These are phyloP conservation scores for Zaprionus camerounensis DNA, from an alignment of 1,140 invertebrate species.

Conservation along the genomic window DNA sequence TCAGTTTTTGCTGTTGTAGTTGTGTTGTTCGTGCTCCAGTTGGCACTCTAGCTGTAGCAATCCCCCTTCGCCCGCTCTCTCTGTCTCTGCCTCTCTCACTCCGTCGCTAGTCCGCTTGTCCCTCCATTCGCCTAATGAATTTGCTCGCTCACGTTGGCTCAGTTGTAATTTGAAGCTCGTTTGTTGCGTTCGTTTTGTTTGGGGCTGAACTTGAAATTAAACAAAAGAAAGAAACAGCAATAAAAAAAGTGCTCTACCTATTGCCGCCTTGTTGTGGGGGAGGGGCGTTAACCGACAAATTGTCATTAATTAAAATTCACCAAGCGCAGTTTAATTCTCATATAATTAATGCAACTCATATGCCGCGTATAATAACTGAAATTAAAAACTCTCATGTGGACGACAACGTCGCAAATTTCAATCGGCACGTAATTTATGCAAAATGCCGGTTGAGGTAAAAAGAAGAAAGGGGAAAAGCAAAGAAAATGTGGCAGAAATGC, in stretches of 20 bases:
- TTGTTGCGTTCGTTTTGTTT: slow-evolving; percentile 71
- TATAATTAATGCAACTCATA: slow-evolving; percentile 18
- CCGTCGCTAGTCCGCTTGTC: slow-evolving; percentile 1
- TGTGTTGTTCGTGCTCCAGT: slow-evolving; percentile 68
- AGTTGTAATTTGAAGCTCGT: slow-evolving; percentile 82
- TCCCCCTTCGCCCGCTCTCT: neutral
- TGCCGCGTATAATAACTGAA: neutral
- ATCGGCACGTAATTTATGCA: slow-evolving; percentile 7
- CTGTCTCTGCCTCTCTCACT: neutral
- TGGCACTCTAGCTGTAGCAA: slow-evolving; percentile 46
- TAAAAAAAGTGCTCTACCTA: neutral
- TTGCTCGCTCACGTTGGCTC: slow-evolving; percentile 52
- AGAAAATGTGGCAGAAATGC: slow-evolving; percentile 31
- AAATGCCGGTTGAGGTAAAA: slow-evolving; percentile 21
- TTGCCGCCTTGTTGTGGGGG: neutral
- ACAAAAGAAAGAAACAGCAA: slow-evolving; percentile 25
- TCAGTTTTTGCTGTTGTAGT: slow-evolving; percentile 22
- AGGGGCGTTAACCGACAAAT: slow-evolving; percentile 34
- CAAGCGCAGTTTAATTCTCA: slow-evolving; percentile 13
- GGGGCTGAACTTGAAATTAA: slow-evolving; percentile 72
- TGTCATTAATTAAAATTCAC: slow-evolving; percentile 33
- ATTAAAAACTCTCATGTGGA: neutral
- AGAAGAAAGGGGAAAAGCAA: neutral
- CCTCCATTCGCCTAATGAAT: slow-evolving; percentile 66
- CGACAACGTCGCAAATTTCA: slow-evolving; percentile 14